Conservation (phyloP, 2,888 invertebrate species). For the Rotaria macrura region DNA sequence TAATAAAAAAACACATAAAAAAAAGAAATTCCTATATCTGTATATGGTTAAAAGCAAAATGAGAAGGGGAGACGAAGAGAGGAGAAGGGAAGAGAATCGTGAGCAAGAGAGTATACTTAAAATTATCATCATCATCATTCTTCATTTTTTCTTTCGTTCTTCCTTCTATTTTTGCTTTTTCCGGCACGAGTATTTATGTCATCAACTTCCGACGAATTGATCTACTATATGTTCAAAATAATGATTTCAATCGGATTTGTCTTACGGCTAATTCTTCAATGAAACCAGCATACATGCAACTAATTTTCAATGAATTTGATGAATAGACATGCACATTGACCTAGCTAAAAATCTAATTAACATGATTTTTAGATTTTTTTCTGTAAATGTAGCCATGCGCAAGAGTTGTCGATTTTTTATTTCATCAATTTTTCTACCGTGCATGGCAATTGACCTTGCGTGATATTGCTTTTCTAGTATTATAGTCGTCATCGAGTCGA, state of each 20-base stretch:
- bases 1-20: neutral
- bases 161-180: neutral
- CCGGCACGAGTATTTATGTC: neutral
- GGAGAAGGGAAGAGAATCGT: neutral
- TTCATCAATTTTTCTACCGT: no score
- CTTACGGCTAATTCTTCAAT: neutral
- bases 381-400: neutral
- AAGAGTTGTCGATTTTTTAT: no score
- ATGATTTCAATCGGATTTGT: neutral
- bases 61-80: no score
- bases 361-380: neutral
- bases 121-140: neutral
- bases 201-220: neutral
- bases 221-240: neutral
- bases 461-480: neutral
- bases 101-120: neutral
- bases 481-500: neutral
- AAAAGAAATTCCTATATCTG: no score
- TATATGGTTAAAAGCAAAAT: no score
- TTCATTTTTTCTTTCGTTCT: neutral
- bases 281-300: neutral
- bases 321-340: neutral
- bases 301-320: neutral
- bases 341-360: neutral
- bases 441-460: neutral